A percentile compares a stretch with the other conserved stretches of the same genome.
Evolutionary conservation across 1,140 invertebrate genomes (phyloP).

Genomic region (Fopius arisanus): DNA sequence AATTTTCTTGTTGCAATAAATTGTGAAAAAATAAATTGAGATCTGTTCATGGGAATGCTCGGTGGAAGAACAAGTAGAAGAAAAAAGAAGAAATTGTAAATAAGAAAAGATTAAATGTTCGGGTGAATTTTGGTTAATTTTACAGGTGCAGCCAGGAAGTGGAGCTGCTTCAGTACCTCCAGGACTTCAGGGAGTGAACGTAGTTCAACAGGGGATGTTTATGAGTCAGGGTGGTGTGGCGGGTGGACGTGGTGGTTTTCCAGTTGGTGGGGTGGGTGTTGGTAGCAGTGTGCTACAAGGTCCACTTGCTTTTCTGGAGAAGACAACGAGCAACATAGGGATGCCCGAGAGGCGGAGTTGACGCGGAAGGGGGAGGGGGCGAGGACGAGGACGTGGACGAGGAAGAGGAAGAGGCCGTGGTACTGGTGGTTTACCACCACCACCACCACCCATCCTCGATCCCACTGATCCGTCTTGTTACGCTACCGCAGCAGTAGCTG

Average conservation of each 20-base stretch:
- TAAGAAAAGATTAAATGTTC: neutral
- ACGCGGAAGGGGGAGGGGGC: conserved; percentile 70
- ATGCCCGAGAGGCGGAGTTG: conserved; percentile 71
- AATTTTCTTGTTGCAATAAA: neutral
- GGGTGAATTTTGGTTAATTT: conserved; percentile 34
- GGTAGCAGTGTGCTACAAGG: conserved; percentile 68
- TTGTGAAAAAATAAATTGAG: neutral
- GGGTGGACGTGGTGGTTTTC: conserved; percentile 46
- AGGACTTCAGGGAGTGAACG: conserved; percentile 57
- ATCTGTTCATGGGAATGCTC: neutral
- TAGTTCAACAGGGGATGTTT: conserved; percentile 60
- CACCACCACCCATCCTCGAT: conserved; percentile 54
- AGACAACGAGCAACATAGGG: conserved; percentile 78
- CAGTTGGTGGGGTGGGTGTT: conserved; percentile 50
- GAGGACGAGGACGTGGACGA: conserved; percentile 67
- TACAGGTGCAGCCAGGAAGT: conserved; percentile 57
- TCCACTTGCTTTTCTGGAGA: conserved; percentile 74
- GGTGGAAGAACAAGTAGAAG: too few relatives aligned
- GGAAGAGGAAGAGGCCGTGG: conserved; percentile 66
- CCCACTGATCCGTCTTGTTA: conserved; percentile 59
- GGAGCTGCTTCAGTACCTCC: conserved; percentile 45
- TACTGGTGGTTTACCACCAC: conserved; percentile 46
- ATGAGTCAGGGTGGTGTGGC: conserved; percentile 52
- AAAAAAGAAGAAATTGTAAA: too few relatives aligned
- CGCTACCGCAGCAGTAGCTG: conserved; percentile 51